Percentiles rank a stretch among this genome's conserved stretches.
Conservation (phyloP, 1,140 invertebrate genomes). For the Caenorhabditis tropicalis region DNA sequence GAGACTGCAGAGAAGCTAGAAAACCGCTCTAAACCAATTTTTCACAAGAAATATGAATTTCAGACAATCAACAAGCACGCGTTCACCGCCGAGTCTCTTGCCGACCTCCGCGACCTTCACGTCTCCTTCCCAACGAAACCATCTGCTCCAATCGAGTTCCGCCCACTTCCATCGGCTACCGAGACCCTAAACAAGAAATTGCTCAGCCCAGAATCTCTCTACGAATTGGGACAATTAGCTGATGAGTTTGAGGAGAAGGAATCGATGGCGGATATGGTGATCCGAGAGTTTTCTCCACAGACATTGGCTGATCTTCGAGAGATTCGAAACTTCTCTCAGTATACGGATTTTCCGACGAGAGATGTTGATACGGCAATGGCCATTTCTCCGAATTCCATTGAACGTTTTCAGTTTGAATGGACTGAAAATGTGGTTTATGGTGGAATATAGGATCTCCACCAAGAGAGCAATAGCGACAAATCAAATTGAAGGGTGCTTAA, state of each 20-base stretch:
- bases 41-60: neutral
- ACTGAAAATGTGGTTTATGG: conserved; percentile 25
- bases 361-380: neutral
- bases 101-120: neutral
- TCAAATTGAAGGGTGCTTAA: too few species aligned
- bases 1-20: too few species aligned
- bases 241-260: neutral
- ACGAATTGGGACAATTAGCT: neutral
- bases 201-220: neutral
- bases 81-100: neutral
- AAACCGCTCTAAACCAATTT: too few species aligned
- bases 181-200: neutral
- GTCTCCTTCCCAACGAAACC: neutral
- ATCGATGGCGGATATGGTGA: neutral
- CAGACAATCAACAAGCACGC: conserved; percentile 24
- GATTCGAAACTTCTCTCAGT: conserved; percentile 26
- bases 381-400: neutral
- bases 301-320: neutral
- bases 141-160: neutral
- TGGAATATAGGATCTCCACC: neutral
- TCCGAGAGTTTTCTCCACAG: neutral
- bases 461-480: too few species aligned
- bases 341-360: neutral
- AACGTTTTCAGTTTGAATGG: neutral
- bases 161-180: neutral